phyloP scores from a whole-genome alignment of 2,888 invertebrate genomes.

The Endotricha flammealis region DNA sequence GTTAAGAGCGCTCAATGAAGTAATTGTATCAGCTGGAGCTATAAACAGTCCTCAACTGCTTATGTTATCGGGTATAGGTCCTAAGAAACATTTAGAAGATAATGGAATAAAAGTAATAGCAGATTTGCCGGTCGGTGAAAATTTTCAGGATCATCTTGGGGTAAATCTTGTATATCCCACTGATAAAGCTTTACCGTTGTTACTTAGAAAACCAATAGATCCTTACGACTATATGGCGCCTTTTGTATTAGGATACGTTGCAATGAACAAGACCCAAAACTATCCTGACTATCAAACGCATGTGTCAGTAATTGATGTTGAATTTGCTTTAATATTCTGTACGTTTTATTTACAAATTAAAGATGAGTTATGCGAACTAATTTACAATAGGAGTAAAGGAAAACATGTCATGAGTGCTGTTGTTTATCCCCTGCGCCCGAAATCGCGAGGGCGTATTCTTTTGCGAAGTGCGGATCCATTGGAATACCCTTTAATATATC shows the following conservation, averaged over 20 bases:
- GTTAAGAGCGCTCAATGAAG: conserved; percentile 6
- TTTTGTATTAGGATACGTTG: conserved; percentile 27
- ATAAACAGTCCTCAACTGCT: conserved; percentile 38
- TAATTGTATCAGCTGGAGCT: conserved; percentile 40
- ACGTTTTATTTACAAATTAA: conserved; percentile 25
- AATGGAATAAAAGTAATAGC: too few species aligned
- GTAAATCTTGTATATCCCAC: too few species aligned
- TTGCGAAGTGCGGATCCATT: conserved; percentile 33
- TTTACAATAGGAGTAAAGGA: conserved; percentile 20
- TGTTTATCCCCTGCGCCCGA: conserved; percentile 31
- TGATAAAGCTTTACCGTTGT: too few species aligned
- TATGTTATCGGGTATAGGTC: conserved; percentile 45
- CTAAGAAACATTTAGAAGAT: conserved; percentile 13
- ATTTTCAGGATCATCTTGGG: too few species aligned
- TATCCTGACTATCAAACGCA: conserved; percentile 42
- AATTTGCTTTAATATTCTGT: conserved; percentile 22
- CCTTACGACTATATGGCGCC: too few species aligned
- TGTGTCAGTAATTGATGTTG: conserved; percentile 24
- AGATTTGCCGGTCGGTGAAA: too few species aligned
- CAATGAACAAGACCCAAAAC: conserved; percentile 30
- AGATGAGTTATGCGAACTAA: conserved; percentile 26
- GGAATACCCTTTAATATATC: conserved; percentile 23
- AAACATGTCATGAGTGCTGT: conserved; percentile 22
- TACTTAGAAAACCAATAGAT: too few species aligned
- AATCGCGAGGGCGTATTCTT: conserved; percentile 39